These are phyloP conservation scores for Drymonia ruficornis DNA, from an alignment of 2,888 invertebrate genomes.

Conservation along the genomic window DNA sequence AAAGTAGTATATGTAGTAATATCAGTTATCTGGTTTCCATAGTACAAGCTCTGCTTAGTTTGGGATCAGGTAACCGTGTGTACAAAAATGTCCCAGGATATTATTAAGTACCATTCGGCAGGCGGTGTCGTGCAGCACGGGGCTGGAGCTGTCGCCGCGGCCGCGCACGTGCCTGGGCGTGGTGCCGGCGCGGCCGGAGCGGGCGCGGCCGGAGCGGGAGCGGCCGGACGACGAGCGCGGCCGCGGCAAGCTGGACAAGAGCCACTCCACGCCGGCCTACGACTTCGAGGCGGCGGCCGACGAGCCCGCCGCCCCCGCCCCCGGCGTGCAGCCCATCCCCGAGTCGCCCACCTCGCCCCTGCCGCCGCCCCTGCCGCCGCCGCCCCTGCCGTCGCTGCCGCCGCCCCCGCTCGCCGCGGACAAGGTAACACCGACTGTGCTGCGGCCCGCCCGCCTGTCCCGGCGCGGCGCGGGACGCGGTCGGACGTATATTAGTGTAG, in stretches of 20 bases:
- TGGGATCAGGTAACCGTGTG: too few species aligned
- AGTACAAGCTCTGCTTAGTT: too few species aligned
- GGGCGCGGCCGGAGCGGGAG: conserved; percentile 35
- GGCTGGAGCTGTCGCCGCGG: conserved; percentile 87
- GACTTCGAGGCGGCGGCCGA: conserved; percentile 79
- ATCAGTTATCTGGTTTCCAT: too few species aligned
- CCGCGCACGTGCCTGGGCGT: conserved; percentile 88
- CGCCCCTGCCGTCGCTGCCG: too few species aligned
- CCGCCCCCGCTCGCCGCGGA: conserved; percentile 20
- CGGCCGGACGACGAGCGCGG: conserved; percentile 50
- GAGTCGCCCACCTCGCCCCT: conserved; percentile 66
- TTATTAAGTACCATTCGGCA: conserved; percentile 25
- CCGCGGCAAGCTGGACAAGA: conserved; percentile 88
- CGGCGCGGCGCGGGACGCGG: too few species aligned
- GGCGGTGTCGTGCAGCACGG: conserved; percentile 91
- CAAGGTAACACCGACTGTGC: too few species aligned
- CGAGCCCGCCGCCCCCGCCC: conserved; percentile 39
- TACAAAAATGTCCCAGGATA: too few species aligned
- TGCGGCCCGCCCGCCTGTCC: too few species aligned
- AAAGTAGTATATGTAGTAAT: too few species aligned
- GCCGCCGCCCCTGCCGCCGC: conserved; percentile 51
- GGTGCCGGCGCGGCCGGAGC: conserved; percentile 37
- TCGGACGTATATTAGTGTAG: too few species aligned
- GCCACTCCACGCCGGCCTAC: conserved; percentile 93
- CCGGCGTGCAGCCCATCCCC: conserved; percentile 60